A percentile compares a stretch with the other conserved stretches of the same genome.
phyloP scores from a whole-genome alignment of 2,113 vertebrate genomes.

The Colius striatus region DNA sequence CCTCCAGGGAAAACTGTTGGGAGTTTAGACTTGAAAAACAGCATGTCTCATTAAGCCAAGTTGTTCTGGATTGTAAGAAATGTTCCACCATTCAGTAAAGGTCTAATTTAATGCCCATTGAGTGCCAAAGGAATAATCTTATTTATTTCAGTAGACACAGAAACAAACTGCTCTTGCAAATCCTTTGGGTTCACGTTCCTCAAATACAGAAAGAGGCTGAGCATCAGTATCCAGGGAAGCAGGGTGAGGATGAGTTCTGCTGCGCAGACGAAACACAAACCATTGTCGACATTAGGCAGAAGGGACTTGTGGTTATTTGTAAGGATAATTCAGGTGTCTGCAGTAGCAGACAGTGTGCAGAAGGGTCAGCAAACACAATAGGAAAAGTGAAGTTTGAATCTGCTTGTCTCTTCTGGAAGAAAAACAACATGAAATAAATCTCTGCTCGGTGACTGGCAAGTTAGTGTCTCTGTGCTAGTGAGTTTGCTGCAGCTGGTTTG shows the following conservation, averaged over 20 bases:
- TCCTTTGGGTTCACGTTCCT: neutral
- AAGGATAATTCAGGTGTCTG: neutral
- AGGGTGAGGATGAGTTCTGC: neutral
- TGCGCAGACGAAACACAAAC: neutral
- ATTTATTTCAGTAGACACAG: neutral
- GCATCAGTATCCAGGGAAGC: neutral
- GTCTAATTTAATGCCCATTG: constrained; percentile 1
- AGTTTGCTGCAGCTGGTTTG: neutral
- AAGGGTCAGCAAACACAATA: neutral
- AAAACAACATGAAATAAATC: neutral
- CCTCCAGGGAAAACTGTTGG: constrained; percentile 21
- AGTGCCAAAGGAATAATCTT: neutral
- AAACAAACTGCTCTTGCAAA: neutral
- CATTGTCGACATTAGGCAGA: neutral
- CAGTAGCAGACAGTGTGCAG: neutral
- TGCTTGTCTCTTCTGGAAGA: neutral
- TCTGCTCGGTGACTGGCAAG: neutral
- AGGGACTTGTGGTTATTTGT: neutral
- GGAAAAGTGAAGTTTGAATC: neutral
- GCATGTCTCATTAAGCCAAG: constrained; percentile 4
- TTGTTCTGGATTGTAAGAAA: neutral
- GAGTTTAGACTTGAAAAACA: constrained; percentile 27
- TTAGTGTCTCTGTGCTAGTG: neutral
- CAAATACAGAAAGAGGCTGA: neutral
- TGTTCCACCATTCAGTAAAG: neutral